Evolutionary conservation across 2,888 invertebrate genomes (phyloP).

Genomic region (Corbicula japonica): DNA sequence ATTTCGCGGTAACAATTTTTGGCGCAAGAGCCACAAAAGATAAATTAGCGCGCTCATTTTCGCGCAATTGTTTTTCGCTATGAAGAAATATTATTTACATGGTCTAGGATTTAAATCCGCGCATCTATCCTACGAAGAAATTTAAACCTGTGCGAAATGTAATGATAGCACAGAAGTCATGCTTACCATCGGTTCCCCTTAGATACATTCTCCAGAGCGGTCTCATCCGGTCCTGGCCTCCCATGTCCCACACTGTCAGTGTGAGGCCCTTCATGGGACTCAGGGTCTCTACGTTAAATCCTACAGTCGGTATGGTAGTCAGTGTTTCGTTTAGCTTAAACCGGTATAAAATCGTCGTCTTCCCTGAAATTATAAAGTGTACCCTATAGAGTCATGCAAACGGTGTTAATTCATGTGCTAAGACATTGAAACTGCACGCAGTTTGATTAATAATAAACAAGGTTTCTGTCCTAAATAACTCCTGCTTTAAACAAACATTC

Average conservation of each 20-base stretch:
- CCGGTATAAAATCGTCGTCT: slow-evolving; percentile 86
- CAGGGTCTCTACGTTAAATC: slow-evolving; percentile 86
- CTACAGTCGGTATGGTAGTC: slow-evolving; percentile 85
- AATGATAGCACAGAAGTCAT: not conserved
- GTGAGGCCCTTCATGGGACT: slow-evolving; percentile 80
- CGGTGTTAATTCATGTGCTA: not conserved
- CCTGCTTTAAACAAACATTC: not conserved
- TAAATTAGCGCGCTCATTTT: not conserved
- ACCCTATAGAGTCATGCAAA: not conserved
- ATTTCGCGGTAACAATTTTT: not conserved
- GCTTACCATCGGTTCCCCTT: slow-evolving; percentile 81
- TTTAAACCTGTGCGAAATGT: no score
- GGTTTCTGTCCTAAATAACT: not conserved
- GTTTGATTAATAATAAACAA: not conserved
- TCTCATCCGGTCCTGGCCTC: slow-evolving; percentile 85
- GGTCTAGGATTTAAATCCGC: not conserved
- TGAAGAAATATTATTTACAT: not conserved
- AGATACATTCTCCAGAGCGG: slow-evolving; percentile 85
- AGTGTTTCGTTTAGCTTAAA: slow-evolving; percentile 85
- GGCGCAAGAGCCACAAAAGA: not conserved
- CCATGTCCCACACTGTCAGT: slow-evolving; percentile 86
- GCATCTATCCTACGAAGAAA: not conserved
- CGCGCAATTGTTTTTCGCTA: not conserved
- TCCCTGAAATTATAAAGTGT: slow-evolving; percentile 76
- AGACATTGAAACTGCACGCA: not conserved